A percentile compares a stretch with the other conserved stretches of the same genome.
Conservation (phyloP, 1,140 invertebrate species). For the Leucophenga varia region DNA sequence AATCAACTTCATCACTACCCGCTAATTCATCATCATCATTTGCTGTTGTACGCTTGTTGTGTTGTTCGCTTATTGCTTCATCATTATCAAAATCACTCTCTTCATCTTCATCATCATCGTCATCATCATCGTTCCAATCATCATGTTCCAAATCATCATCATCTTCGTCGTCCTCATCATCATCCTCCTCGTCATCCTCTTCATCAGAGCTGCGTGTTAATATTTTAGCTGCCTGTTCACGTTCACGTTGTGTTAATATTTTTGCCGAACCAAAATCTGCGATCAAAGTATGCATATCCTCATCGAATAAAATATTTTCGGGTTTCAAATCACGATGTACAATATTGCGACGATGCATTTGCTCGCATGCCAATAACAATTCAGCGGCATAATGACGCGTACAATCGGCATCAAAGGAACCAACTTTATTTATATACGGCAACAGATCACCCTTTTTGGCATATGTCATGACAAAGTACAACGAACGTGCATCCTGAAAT, state of each 20-base stretch:
- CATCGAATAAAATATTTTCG: constrained; percentile 86
- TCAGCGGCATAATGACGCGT: constrained; percentile 94
- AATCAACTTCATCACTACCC: constrained; percentile 26
- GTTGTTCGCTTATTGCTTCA: no score
- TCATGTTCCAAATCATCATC: constrained; percentile 31
- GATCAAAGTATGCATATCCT: constrained; percentile 94
- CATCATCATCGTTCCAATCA: constrained; percentile 23
- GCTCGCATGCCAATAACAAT: constrained; percentile 87
- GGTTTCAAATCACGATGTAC: constrained; percentile 93
- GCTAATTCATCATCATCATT: no score
- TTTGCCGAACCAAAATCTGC: constrained; percentile 98
- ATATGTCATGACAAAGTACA: constrained; percentile 97
- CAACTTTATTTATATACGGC: constrained; percentile 87
- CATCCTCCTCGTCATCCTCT: constrained; percentile 29
- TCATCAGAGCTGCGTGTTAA: constrained; percentile 33
- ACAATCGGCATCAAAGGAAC: constrained; percentile 85
- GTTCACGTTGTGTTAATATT: constrained; percentile 63
- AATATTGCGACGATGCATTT: constrained; percentile 86
- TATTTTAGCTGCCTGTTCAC: constrained; percentile 36
- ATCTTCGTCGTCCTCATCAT: constrained; percentile 30
- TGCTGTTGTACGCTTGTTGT: no score
- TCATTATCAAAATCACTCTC: constrained; percentile 14
- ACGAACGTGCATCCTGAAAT: constrained; percentile 90
- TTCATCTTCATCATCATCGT: constrained; percentile 13
- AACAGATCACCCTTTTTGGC: constrained; percentile 93